Evolutionary conservation across 92 coral and sea anemone species (phyloP).

Genomic region (Zoanthus sociatus): DNA sequence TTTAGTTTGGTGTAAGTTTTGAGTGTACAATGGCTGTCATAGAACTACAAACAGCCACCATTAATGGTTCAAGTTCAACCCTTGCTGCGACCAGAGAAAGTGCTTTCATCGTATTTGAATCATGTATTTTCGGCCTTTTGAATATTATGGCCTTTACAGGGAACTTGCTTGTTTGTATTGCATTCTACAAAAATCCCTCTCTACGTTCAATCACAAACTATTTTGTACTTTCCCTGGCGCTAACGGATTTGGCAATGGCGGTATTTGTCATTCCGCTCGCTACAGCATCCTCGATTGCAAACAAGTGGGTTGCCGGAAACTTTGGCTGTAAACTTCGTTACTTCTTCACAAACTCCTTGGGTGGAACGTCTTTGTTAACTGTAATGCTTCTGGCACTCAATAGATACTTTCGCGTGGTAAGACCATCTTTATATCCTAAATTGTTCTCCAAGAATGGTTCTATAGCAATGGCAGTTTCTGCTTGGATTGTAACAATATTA

Average conservation of each 20-base stretch:
- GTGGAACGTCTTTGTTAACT: constrained; percentile 33
- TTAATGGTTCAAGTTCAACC: constrained; percentile 1
- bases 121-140: constrained; percentile 8
- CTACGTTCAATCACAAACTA: constrained; percentile 30
- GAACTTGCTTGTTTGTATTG: constrained; percentile 21
- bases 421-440: constrained; percentile 1
- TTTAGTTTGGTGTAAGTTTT: background rate
- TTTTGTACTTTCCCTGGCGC: constrained; percentile 27
- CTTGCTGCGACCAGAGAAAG: background rate
- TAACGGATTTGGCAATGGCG: constrained; percentile 26
- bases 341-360: constrained; percentile 22
- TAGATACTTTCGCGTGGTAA: constrained; percentile 39
- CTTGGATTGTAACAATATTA: constrained; percentile 15
- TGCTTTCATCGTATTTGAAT: constrained; percentile 25
- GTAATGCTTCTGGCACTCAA: constrained; percentile 35
- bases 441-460: constrained; percentile 24
- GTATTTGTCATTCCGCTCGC: constrained; percentile 30
- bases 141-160: constrained; percentile 21
- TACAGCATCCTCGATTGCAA: constrained; percentile 12
- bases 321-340: constrained; percentile 20
- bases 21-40: background rate
- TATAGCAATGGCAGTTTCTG: background rate
- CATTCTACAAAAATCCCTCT: constrained; percentile 27
- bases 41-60: background rate
- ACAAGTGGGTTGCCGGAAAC: constrained; percentile 28